Percentiles rank a stretch among this genome's conserved stretches.
phyloP scores from a whole-genome alignment of 2,113 vertebrate species.

The Eurystomus gularis region DNA sequence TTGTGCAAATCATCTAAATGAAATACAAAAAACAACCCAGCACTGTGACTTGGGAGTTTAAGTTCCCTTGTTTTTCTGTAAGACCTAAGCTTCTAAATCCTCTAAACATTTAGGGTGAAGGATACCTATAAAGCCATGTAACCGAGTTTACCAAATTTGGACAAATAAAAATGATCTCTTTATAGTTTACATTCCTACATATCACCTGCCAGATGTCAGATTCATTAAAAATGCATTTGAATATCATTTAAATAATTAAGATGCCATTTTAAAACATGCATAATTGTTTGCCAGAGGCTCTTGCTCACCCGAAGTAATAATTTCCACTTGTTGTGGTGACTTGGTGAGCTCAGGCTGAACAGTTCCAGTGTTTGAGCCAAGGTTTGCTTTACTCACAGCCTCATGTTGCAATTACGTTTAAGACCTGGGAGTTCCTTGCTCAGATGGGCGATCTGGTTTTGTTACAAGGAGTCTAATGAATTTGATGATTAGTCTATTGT shows the following conservation, averaged over 20 bases:
- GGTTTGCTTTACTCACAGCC: slow-evolving; percentile 14
- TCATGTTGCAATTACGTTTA: slow-evolving; percentile 12
- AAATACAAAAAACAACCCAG: background rate
- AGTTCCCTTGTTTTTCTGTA: background rate
- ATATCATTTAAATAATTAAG: slow-evolving; percentile 48
- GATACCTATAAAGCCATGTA: background rate
- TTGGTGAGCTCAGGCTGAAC: slow-evolving; percentile 1
- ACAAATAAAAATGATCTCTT: slow-evolving; percentile 16
- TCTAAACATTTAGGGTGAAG: background rate
- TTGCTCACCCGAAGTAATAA: background rate
- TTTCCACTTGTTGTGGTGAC: slow-evolving; percentile 13
- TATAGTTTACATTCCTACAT: background rate
- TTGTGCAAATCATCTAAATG: background rate
- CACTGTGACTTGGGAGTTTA: background rate
- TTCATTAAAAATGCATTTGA: slow-evolving; percentile 30
- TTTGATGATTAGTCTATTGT: background rate
- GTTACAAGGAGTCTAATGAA: slow-evolving; percentile 26
- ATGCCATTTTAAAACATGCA: background rate
- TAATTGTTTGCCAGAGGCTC: slow-evolving; percentile 19
- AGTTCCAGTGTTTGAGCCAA: background rate
- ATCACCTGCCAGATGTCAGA: slow-evolving; percentile 37
- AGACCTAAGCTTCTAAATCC: background rate
- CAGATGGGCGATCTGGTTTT: background rate
- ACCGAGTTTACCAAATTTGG: background rate
- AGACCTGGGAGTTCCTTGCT: slow-evolving; percentile 17